Percentiles rank a stretch among this genome's conserved stretches.
phyloP scores from a whole-genome alignment of 2,113 vertebrate genomes.

The Paracanthobrama guichenoti region DNA sequence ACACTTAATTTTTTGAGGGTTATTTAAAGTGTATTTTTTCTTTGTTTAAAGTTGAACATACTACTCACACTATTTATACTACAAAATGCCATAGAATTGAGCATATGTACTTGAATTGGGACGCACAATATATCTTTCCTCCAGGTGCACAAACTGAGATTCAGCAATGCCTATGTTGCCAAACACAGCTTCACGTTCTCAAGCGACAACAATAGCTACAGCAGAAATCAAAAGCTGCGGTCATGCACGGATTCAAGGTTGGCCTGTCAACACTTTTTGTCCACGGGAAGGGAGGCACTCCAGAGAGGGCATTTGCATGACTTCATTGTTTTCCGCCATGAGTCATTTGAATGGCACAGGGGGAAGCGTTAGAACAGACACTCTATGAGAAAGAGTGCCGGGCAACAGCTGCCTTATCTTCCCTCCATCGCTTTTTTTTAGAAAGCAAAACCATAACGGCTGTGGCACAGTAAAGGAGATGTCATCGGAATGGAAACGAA shows the following conservation, averaged over 20 bases:
- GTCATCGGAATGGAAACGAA: constrained; percentile 73
- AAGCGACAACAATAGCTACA: constrained; percentile 19
- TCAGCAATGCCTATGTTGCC: neutral
- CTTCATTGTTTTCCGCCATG: constrained; percentile 54
- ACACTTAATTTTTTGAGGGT: neutral
- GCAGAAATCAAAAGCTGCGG: neutral
- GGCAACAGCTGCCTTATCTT: constrained; percentile 78
- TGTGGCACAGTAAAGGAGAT: constrained; percentile 68
- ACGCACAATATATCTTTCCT: neutral
- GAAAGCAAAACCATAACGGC: constrained; percentile 32
- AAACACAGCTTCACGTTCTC: constrained; percentile 15
- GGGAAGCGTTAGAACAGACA: constrained; percentile 8
- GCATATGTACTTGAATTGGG: neutral
- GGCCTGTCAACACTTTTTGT: constrained; percentile 33
- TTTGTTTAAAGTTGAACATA: neutral
- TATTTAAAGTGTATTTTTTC: neutral
- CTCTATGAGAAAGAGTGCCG: neutral
- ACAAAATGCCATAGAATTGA: neutral
- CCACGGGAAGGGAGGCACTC: constrained; percentile 9
- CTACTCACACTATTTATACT: neutral
- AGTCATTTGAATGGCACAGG: constrained; percentile 51
- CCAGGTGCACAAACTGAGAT: constrained; percentile 29
- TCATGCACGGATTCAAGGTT: constrained; percentile 20
- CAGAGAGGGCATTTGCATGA: constrained; percentile 45
- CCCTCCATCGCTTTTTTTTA: constrained; percentile 61